Conservation (phyloP, 92 coral and sea anemone genomes). For the Metridium senile region DNA sequence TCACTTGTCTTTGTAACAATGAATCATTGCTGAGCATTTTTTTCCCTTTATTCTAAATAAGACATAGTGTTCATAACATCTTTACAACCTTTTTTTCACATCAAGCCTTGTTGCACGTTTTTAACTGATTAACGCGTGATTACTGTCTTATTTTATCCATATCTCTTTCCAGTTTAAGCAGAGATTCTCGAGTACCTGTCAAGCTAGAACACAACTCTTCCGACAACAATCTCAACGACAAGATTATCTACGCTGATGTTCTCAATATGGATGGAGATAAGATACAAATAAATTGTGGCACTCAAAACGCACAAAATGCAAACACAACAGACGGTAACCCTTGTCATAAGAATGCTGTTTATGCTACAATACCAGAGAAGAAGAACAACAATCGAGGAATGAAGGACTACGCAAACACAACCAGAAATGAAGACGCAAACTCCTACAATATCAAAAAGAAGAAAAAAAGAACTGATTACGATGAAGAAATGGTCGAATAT, state of each 20-base stretch:
- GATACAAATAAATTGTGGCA: not conserved
- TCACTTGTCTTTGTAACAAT: too few relatives aligned
- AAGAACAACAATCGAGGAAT: not conserved
- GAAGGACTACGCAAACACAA: not conserved
- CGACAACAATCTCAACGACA: slow-evolving; percentile 3
- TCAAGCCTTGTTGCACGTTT: not conserved
- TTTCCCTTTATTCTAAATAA: too few relatives aligned
- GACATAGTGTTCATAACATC: too few relatives aligned
- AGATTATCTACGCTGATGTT: slow-evolving; percentile 14
- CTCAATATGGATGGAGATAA: slow-evolving; percentile 6
- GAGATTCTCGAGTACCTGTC: slow-evolving; percentile 21
- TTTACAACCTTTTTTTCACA: too few relatives aligned
- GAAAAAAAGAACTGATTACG: not conserved
- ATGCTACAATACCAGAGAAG: not conserved
- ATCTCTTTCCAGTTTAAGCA: slow-evolving; percentile 11
- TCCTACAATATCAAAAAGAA: not conserved
- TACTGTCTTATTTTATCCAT: not conserved
- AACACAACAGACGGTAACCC: not conserved
- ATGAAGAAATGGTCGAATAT: not conserved
- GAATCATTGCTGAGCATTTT: too few relatives aligned
- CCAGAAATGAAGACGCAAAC: not conserved
- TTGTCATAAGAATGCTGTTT: not conserved
- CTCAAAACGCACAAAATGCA: not conserved
- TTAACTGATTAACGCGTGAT: too few relatives aligned
- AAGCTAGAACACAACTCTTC: slow-evolving; percentile 17